Base-by-base conservation (phyloP, 2,113 vertebrate genomes). In the Tupaia tana region DNA sequence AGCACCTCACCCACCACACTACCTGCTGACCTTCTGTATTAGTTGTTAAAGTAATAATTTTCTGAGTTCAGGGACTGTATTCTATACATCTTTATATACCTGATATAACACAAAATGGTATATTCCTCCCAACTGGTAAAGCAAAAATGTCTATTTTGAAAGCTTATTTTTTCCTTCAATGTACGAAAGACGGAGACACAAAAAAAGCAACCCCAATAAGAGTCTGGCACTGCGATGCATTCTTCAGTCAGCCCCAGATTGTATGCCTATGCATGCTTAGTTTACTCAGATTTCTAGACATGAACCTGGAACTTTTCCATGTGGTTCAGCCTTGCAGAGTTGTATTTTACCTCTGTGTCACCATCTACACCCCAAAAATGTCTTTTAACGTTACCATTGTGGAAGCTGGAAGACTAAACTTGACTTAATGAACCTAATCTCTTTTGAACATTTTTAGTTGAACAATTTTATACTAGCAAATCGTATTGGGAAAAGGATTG, bases 31-130 rank as follows among this genome's bases (percentile, higher is more conserved):
- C 69, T 83, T 83, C 54, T 88, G 70, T 74, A 54, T 73, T 29
- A 58, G 19, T 89, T 89, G 78, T 67, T 52, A 80, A 66, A 85
- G 43, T 93, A 69, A 29, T 94, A 54, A 66, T 89, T 89, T 93
- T 52, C 34, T 86, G 24, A 43, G 11, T 75, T 74, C 9, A 86
- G 67, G 64, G n/a, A 79, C 43, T 92, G 2, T 75, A 56, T 78
- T 43, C 70, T 63, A 29, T 54, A 54, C 14, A 54, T 93, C 24
- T 61, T 0, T 24, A 22, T 86, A 52, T 86, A 16, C 29, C 43
- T 90, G 61, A 70, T 54, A 73, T 29, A 74, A 34, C 20, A 80
- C 16, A 80, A 58, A 43, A 64, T 58, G 29, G 29, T 70, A 12
- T 80, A 52, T 85, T 79, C 9, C 43, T 93, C 20, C 73, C 20